A percentile compares a stretch with the other conserved stretches of the same genome.
These are phyloP conservation scores for Eristalis pertinax DNA, from an alignment of 2,888 invertebrate species.

Conservation along the genomic window DNA sequence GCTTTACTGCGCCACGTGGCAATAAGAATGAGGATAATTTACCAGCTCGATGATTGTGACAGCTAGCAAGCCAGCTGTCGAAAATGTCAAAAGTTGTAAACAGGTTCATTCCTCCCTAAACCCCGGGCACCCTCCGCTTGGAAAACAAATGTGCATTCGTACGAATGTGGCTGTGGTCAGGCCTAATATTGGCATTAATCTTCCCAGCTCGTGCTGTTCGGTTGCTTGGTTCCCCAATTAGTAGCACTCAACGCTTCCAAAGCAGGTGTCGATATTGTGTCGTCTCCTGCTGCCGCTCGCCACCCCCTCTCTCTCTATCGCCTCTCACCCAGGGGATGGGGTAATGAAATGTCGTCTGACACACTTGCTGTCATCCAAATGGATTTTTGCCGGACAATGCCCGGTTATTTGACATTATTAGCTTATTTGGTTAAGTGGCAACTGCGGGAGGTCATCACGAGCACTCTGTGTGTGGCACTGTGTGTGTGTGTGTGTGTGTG, in stretches of 20 bases:
- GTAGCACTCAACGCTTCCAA: constrained; percentile 24
- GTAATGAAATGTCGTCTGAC: constrained; percentile 32
- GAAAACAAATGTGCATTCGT: background rate
- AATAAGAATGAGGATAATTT: constrained; percentile 15
- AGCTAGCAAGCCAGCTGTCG: constrained; percentile 30
- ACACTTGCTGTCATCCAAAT: constrained; percentile 33
- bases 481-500: background rate
- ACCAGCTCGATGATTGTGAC: constrained; percentile 18
- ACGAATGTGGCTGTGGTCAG: constrained; percentile 8
- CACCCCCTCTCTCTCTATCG: too few species aligned
- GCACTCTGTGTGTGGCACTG: background rate
- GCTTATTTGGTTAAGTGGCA: constrained; percentile 31
- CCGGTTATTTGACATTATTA: constrained; percentile 10
- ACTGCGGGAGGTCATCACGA: background rate
- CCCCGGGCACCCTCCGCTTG: background rate
- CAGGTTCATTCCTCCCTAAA: background rate
- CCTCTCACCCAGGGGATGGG: background rate
- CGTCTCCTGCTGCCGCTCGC: background rate
- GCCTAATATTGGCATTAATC: background rate
- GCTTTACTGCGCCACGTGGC: background rate
- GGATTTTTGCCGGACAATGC: background rate
- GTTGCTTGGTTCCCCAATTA: constrained; percentile 10
- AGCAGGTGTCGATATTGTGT: constrained; percentile 46
- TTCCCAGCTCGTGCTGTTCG: background rate
- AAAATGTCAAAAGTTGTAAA: constrained; percentile 10